Conservation (phyloP, 2,888 invertebrate genomes). For the Eurytoma californica region DNA sequence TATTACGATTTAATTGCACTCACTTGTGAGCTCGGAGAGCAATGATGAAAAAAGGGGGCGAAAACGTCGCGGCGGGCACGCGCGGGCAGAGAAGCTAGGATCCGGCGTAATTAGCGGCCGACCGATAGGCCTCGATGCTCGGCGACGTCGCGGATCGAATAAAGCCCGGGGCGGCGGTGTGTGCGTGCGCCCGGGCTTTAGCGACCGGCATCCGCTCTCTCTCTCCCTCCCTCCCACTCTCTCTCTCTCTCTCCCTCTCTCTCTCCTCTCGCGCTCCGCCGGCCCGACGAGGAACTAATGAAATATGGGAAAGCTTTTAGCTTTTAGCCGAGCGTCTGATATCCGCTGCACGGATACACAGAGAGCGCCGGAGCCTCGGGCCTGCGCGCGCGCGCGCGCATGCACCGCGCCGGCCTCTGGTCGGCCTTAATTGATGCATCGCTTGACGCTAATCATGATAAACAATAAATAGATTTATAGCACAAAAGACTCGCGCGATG, state of each 20-base stretch:
- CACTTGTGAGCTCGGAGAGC: conserved; percentile 28
- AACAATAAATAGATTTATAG: conserved; percentile 68
- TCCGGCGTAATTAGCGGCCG: conserved; percentile 53
- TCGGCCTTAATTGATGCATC: conserved; percentile 68
- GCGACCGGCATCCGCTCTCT: not conserved
- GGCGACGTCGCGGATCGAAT: conserved; percentile 47
- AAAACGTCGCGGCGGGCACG: not conserved
- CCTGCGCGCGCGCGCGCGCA: not conserved
- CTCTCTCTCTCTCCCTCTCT: not conserved
- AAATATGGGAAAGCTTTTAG: conserved; percentile 73
- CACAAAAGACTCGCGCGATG: conserved; percentile 50
- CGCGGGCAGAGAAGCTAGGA: conserved; percentile 4
- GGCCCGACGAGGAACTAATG: conserved; percentile 66
- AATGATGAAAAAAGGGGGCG: not conserved
- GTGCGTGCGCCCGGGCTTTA: not conserved
- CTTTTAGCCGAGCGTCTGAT: conserved; percentile 72
- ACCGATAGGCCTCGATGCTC: conserved; percentile 31
- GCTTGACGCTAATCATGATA: conserved; percentile 67
- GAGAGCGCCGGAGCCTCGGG: conserved; percentile 31
- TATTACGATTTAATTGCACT: conserved; percentile 52
- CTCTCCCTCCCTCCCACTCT: not conserved
- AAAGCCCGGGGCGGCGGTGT: conserved; percentile 19
- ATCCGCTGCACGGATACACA: conserved; percentile 59
- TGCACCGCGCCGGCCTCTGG: conserved; percentile 29
- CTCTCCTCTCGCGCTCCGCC: conserved; percentile 1